These are phyloP conservation scores for Gastrophysa polygoni DNA, from an alignment of 2,888 invertebrate genomes.

Conservation along the genomic window DNA sequence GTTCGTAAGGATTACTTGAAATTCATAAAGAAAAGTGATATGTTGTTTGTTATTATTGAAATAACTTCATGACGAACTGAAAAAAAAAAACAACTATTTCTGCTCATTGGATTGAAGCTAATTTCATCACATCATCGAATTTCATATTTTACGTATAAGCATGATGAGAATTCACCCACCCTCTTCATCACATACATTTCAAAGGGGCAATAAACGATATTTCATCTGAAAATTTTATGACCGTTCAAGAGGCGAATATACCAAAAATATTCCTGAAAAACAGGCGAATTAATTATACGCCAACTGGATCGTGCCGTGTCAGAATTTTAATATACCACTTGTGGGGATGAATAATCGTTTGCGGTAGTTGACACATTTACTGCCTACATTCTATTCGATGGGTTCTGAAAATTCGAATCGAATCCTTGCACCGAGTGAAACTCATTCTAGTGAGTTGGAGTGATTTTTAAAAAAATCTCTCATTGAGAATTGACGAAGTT, in stretches of 20 bases:
- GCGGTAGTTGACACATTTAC: constrained; percentile 11
- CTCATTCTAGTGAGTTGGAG: no score
- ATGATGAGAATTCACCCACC: neutral
- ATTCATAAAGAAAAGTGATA: no score
- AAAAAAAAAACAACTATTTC: no score
- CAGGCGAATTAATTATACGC: neutral
- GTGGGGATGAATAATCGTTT: constrained; percentile 12
- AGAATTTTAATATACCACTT: constrained; percentile 10
- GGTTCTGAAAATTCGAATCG: neutral
- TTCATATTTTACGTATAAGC: no score
- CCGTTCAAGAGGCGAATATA: neutral
- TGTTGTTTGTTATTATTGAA: no score
- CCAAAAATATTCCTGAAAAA: neutral
- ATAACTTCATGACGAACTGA: no score
- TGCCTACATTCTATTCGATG: neutral
- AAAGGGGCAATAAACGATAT: neutral
- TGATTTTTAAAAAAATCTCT: no score
- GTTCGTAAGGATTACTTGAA: no score
- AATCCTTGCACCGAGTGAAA: neutral
- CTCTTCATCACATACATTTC: neutral
- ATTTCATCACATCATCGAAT: no score
- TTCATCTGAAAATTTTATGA: neutral
- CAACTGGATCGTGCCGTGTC: neutral
- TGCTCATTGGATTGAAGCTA: no score
- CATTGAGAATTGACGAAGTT: no score